Percentiles rank a stretch among this genome's conserved stretches.
These are phyloP conservation scores for Ostrea edulis DNA, from an alignment of 1,140 invertebrate species.

Conservation along the genomic window DNA sequence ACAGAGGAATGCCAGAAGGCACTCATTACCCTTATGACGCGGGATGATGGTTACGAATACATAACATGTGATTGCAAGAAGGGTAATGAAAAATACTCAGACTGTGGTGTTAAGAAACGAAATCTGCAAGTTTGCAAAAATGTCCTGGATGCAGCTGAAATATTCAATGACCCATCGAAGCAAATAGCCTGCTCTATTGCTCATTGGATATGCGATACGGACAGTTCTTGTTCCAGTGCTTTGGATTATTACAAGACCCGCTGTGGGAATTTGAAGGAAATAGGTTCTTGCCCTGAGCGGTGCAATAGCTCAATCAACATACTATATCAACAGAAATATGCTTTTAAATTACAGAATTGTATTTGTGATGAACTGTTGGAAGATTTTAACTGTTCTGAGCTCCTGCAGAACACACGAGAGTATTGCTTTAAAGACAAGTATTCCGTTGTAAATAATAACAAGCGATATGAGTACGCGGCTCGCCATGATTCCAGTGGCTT, in stretches of 20 bases:
- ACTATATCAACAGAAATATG: conserved; percentile 70
- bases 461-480: background rate
- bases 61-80: conserved; percentile 71
- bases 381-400: conserved; percentile 66
- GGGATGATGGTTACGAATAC: conserved; percentile 70
- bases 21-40: conserved; percentile 69
- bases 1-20: conserved; percentile 68
- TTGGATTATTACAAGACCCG: conserved; percentile 67
- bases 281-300: conserved; percentile 61
- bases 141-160: conserved; percentile 62
- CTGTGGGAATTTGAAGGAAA: conserved; percentile 63
- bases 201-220: conserved; percentile 72
- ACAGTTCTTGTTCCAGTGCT: conserved; percentile 72
- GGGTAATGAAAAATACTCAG: conserved; percentile 60
- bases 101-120: conserved; percentile 63
- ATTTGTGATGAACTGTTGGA: conserved; percentile 68
- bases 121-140: conserved; percentile 67
- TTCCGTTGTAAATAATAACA: background rate
- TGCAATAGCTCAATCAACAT: conserved; percentile 74
- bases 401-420: background rate
- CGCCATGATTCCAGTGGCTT: background rate
- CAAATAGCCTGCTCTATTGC: conserved; percentile 70
- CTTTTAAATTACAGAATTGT: conserved; percentile 70
- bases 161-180: conserved; percentile 55
- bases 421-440: conserved; percentile 15